A percentile compares a stretch with the other conserved stretches of the same genome.
Evolutionary conservation across 1,140 invertebrate genomes (phyloP).

Genomic region (Pteromalus puparum): DNA sequence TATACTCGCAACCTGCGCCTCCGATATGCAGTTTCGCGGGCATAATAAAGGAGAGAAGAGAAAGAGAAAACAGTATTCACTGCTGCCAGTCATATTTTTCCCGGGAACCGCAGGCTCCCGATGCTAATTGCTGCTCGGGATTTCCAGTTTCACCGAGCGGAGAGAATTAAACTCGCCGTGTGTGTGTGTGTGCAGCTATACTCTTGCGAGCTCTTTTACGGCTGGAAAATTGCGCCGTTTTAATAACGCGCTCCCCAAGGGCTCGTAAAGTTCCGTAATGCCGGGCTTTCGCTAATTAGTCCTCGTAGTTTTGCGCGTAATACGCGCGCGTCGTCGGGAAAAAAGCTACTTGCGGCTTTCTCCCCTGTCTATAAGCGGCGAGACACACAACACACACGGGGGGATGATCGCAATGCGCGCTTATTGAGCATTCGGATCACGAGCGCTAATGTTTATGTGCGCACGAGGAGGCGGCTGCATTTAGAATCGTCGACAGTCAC

Average conservation of each 20-base stretch:
- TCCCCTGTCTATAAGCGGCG: background rate
- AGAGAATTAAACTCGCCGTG: background rate
- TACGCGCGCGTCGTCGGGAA: background rate
- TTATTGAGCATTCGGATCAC: constrained; percentile 29
- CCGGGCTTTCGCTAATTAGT: constrained; percentile 34
- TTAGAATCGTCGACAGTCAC: constrained; percentile 44
- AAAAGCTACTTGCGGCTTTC: background rate
- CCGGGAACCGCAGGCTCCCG: background rate
- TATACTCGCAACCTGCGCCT: background rate
- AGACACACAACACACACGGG: too few species aligned
- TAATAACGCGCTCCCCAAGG: background rate
- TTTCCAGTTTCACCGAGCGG: background rate
- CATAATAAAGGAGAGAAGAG: background rate
- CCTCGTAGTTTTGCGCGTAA: constrained; percentile 1
- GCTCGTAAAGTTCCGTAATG: constrained; percentile 33
- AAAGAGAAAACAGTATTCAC: background rate
- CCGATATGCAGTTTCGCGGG: background rate
- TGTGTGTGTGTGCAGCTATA: background rate
- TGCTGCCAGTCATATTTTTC: constrained; percentile 18
- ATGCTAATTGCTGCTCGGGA: constrained; percentile 40
- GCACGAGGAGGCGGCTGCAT: constrained; percentile 6
- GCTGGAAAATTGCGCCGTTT: constrained; percentile 29
- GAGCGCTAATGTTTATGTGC: constrained; percentile 23
- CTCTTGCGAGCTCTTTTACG: background rate
- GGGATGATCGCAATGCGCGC: background rate